Conservation (phyloP, 2,888 invertebrate genomes). For the Sinopyrophorus schimmeli region DNA sequence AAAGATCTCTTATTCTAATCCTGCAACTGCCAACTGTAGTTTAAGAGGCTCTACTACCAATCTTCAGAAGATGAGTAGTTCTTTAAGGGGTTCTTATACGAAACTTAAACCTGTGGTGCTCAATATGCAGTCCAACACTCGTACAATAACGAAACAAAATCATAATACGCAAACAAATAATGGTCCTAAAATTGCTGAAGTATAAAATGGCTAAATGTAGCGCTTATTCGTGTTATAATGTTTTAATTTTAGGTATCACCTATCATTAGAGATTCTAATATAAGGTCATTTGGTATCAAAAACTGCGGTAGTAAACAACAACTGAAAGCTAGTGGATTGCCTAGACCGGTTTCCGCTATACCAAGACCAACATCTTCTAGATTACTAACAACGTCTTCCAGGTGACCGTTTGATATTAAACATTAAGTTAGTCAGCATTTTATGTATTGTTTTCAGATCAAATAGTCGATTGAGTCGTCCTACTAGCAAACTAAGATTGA, state of each 20-base stretch:
- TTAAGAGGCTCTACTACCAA: slow-evolving; percentile 12
- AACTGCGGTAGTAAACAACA: slow-evolving; percentile 30
- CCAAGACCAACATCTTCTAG: slow-evolving; percentile 47
- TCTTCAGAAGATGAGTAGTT: slow-evolving; percentile 18
- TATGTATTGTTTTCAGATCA: slow-evolving; percentile 6
- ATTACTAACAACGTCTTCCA: slow-evolving; percentile 47
- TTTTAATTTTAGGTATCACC: slow-evolving; percentile 22
- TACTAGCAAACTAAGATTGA: slow-evolving; percentile 16
- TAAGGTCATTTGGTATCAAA: slow-evolving; percentile 23
- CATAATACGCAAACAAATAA: slow-evolving; percentile 30
- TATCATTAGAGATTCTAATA: slow-evolving; percentile 19
- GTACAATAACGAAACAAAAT: slow-evolving; percentile 31
- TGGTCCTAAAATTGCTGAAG: slow-evolving; percentile 32
- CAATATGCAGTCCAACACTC: slow-evolving; percentile 30
- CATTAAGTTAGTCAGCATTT: background rate
- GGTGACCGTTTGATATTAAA: slow-evolving; percentile 42
- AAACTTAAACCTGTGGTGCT: slow-evolving; percentile 25
- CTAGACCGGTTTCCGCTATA: slow-evolving; percentile 50
- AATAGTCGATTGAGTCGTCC: slow-evolving; percentile 21
- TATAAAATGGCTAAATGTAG: slow-evolving; percentile 5
- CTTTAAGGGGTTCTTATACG: slow-evolving; percentile 23
- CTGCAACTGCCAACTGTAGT: slow-evolving; percentile 27
- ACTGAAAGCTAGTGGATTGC: slow-evolving; percentile 47
- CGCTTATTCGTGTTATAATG: background rate
- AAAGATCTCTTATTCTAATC: slow-evolving; percentile 36